phyloP scores from a whole-genome alignment of 2,113 vertebrate species.

The Gobius niger region DNA sequence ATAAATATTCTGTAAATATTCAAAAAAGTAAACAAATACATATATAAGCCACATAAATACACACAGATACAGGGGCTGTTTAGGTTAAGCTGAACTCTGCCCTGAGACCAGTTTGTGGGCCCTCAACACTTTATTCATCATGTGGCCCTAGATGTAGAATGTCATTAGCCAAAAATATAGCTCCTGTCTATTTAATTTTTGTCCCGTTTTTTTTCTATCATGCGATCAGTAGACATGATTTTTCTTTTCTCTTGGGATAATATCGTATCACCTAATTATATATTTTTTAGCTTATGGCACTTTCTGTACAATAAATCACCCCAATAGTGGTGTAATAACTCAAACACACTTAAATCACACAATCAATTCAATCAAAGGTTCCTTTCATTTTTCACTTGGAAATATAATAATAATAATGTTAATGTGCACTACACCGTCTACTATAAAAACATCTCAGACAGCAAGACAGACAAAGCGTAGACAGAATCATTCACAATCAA shows the following conservation, averaged over 20 bases:
- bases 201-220: neutral
- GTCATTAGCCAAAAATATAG: too few relatives aligned
- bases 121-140: too few relatives aligned
- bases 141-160: too few relatives aligned
- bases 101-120: too few relatives aligned
- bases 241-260: neutral
- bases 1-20: neutral
- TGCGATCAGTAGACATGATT: neutral
- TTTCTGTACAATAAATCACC: neutral
- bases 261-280: neutral
- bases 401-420: neutral
- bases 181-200: neutral
- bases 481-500: conserved; percentile 53
- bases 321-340: neutral
- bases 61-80: conserved; percentile 24
- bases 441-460: conserved; percentile 18
- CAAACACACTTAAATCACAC: conserved; percentile 16
- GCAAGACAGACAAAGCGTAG: conserved; percentile 49
- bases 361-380: conserved; percentile 5
- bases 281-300: neutral
- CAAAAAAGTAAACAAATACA: too few relatives aligned
- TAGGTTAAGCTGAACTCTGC: neutral
- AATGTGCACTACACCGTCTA: conserved; percentile 9
- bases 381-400: too few relatives aligned
- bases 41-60: conserved; percentile 8